A percentile compares a stretch with the other conserved stretches of the same genome.
These are phyloP conservation scores for Pachycephus smyrnensis DNA, from an alignment of 2,888 invertebrate species.

Conservation along the genomic window DNA sequence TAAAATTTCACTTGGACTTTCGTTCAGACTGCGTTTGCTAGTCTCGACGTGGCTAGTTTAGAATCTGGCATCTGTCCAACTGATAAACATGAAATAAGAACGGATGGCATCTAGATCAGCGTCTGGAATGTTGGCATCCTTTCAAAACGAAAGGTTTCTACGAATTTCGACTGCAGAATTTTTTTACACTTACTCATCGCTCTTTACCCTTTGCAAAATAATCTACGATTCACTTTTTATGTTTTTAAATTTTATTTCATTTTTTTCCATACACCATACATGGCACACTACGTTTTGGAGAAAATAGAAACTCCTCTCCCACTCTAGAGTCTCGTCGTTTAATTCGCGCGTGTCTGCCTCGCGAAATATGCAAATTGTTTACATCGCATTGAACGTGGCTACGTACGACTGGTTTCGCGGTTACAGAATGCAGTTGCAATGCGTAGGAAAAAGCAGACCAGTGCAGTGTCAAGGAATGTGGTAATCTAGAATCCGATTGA, in stretches of 20 bases:
- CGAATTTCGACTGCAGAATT: background rate
- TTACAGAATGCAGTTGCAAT: background rate
- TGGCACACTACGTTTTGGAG: background rate
- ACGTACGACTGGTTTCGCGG: background rate
- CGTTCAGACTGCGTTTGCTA: background rate
- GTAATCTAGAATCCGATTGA: background rate
- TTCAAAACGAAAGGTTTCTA: background rate
- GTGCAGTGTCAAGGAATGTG: background rate
- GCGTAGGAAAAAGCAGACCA: background rate
- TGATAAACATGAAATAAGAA: constrained; percentile 5
- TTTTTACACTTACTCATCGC: background rate
- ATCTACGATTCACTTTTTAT: background rate
- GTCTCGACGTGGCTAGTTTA: background rate
- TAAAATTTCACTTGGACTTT: background rate
- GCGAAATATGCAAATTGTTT: background rate
- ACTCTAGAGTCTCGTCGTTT: background rate
- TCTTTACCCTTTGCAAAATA: background rate
- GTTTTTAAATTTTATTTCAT: too few relatives aligned
- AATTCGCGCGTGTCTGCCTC: background rate
- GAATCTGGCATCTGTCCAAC: constrained; percentile 1
- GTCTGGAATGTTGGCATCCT: background rate
- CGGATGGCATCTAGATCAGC: constrained; percentile 1
- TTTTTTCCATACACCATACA: background rate
- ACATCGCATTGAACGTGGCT: background rate
- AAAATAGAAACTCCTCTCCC: background rate